Conservation (phyloP, 2,888 invertebrate genomes). For the Harpalus rubripes region DNA sequence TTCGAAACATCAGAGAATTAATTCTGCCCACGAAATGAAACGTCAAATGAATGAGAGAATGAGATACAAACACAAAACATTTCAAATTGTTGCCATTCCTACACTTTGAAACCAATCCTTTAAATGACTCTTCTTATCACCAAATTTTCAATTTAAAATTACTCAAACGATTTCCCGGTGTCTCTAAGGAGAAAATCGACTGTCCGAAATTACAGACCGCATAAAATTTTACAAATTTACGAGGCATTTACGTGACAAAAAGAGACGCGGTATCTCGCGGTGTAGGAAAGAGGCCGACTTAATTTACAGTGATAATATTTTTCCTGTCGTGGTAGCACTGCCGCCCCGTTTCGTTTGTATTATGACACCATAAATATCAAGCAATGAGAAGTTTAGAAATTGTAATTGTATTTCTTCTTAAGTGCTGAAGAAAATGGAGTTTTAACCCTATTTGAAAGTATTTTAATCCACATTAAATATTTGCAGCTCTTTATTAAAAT, state of each 20-base stretch:
- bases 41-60: neutral
- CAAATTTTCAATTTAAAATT: constrained; percentile 33
- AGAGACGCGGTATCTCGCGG: too few species aligned
- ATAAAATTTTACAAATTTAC: constrained; percentile 54
- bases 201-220: constrained; percentile 12
- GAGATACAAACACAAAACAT: neutral
- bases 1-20: too few species aligned
- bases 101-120: neutral
- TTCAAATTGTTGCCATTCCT: neutral
- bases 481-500: constrained; percentile 24
- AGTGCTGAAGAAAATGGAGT: neutral
- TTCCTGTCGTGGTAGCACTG: constrained; percentile 44
- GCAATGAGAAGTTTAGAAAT: constrained; percentile 56
- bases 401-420: constrained; percentile 56
- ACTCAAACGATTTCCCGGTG: constrained; percentile 5
- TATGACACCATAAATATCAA: constrained; percentile 61
- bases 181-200: neutral
- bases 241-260: constrained; percentile 30
- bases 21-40: too few species aligned
- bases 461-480: constrained; percentile 14
- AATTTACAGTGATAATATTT: constrained; percentile 53
- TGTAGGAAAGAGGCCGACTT: constrained; percentile 25
- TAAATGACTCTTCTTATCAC: constrained; percentile 4
- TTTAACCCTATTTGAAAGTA: constrained; percentile 29
- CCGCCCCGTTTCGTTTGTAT: constrained; percentile 24